Base-by-base conservation (phyloP, 2,797 vertebrate genomes). In the Pantherophis alleghaniensis region DNA sequence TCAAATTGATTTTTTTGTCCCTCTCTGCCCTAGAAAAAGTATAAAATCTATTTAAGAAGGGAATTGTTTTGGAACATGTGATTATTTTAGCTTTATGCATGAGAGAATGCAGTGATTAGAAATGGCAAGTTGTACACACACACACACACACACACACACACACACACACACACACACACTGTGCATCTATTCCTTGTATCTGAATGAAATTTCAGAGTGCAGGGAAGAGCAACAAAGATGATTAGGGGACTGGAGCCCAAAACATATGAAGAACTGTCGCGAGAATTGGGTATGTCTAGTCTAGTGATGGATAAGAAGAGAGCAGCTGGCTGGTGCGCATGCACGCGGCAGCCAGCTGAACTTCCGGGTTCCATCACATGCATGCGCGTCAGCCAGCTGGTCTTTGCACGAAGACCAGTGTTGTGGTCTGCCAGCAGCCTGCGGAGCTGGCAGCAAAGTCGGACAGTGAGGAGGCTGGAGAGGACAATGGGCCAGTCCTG, bases 31-130 rank as follows among this genome's bases (percentile, higher is more conserved):
- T 88, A 28, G 88, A 94, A 32, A 28, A 92, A 91, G 0, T 87
- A 90, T 42, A 37, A 16, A 42, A 83, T 18, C n/a, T n/a, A 4
- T 55, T 92, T 90, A 86, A 61, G 55, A 91, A 2, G 88, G 37
- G 4, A 92, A 55, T 61, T 93, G 57, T 6, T 87, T 94, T 83
- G 83, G 88, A 91, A 28, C 86, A 59, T 16, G 88, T 87, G 11
- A 87, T 0, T 56, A 20, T 90, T 16, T 92, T 89, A 42, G 18
- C 87, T 28, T 92, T 57, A 20, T 42, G 11, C 74, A 83, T 83
- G 74, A 83, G 74, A 47, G 74, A 83, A 47, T 47, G 74, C 74
- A 24, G 37, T 83, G 37, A 83, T 83, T 83, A 83, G 74, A 47
- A 83, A 47, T 5, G 37, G 74, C 74, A 47, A 42, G 7, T 79